A percentile compares a stretch with the other conserved stretches of the same genome.
Conservation (phyloP, 1,140 invertebrate genomes). For the Drosophila kohkoa region DNA sequence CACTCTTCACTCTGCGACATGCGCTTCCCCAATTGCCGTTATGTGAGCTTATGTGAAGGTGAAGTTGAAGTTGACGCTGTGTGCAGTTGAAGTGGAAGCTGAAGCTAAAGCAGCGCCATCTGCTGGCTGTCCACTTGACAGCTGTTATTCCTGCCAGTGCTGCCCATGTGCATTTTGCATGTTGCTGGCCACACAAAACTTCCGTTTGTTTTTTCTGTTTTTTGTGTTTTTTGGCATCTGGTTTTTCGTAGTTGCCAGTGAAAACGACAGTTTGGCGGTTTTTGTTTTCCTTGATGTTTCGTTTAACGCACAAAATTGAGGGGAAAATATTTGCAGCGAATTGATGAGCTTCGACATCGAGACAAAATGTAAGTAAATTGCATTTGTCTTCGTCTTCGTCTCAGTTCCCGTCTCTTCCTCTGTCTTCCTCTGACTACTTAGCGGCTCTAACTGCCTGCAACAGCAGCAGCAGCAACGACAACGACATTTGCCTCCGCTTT, state of each 20-base stretch:
- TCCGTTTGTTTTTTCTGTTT: constrained; percentile 20
- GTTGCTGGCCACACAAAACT: constrained; percentile 31
- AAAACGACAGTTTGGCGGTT: constrained; percentile 71
- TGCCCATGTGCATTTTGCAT: constrained; percentile 8
- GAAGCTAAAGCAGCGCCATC: not conserved
- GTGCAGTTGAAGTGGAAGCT: not conserved
- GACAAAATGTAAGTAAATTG: constrained; percentile 27
- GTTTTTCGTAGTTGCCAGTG: constrained; percentile 56
- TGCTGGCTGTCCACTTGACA: constrained; percentile 36
- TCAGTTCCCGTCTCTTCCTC: not conserved
- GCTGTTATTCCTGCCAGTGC: constrained; percentile 21
- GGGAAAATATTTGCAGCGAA: constrained; percentile 78
- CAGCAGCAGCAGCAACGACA: not conserved
- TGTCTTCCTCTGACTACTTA: constrained; percentile 25
- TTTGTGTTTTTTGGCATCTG: constrained; percentile 24
- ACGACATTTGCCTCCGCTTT: constrained; percentile 48
- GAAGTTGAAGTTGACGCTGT: not conserved
- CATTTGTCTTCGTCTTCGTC: not conserved
- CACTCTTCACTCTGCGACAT: constrained; percentile 22
- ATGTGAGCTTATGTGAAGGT: constrained; percentile 20
- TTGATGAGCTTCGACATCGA: constrained; percentile 41
- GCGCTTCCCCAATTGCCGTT: constrained; percentile 47
- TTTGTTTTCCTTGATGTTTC: constrained; percentile 42
- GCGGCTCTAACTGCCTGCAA: constrained; percentile 26
- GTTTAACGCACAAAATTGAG: constrained; percentile 62